Evolutionary conservation across 2,113 vertebrate genomes (phyloP), one percentile per base, ranked within the genome.

Genomic region (Phrynosoma platyrhinos): DNA sequence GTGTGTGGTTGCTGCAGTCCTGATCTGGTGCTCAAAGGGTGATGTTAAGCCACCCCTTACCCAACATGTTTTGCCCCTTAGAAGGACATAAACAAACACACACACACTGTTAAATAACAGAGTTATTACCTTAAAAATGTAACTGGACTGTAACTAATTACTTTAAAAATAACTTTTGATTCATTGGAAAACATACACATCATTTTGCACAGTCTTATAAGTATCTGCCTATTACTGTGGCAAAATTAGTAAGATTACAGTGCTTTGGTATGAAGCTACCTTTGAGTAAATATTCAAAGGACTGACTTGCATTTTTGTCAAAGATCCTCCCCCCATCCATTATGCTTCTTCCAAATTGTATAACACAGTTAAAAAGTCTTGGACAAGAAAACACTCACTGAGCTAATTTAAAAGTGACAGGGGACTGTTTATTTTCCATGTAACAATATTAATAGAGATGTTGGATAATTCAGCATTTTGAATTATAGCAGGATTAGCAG

Each of bases 401-500:
- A 68, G 27, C 10, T 47, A 74, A 2, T 0, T 0, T 36, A 36
- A 84, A 92, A 89, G 6, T 42, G 75, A 32, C 0, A 9, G n/a
- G 81, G 53, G 85, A 82, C 66, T 0, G 16, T 87, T 88, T 82
- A 20, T 42, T 89, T 91, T 87, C 68, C 27, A 53, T 90, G 82
- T 87, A 87, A 78, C 77, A 75, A 72, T 74, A 86, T 55, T 82
- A 86, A 86, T 86, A 83, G 79, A 72, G 62, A 89, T 55, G 83
- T 82, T 85, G 71, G 83, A 82, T 55, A 82, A 85, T 81, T 85
- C 83, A 89, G 72, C 78, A 89, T 52, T 85, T 75, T 89, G 88
- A 89, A 68, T 85, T 85, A 75, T 77, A 69, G 85, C 69, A 82
- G 79, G 58, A 82, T 86, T 86, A 89, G 79, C 23, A 30, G 47